phyloP scores from a whole-genome alignment of 1,140 invertebrate species.

The Ips typographus region DNA sequence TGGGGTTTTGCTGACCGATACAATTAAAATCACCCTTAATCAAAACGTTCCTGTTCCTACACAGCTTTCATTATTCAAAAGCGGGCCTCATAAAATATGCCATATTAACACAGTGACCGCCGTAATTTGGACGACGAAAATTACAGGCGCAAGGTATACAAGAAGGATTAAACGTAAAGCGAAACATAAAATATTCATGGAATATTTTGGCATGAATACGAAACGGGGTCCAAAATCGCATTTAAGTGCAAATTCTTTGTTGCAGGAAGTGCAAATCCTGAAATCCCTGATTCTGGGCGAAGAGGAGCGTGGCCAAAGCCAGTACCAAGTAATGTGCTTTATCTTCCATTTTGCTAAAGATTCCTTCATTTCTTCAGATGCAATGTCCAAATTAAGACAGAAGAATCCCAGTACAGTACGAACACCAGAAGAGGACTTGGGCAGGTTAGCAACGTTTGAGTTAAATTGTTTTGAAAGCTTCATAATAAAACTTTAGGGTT shows the following conservation, averaged over 20 bases:
- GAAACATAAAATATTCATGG: conserved; percentile 26
- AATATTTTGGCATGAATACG: conserved; percentile 14
- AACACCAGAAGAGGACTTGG: conserved; percentile 85
- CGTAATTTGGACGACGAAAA: conserved; percentile 5
- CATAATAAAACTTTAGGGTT: conserved; percentile 48
- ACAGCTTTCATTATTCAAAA: conserved; percentile 11
- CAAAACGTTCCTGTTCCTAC: not conserved
- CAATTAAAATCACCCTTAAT: no score
- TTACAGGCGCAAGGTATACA: conserved; percentile 1
- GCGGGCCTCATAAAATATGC: conserved; percentile 16
- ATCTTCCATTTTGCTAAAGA: conserved; percentile 85
- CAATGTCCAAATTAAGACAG: conserved; percentile 96
- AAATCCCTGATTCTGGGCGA: conserved; percentile 92
- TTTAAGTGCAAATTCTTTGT: conserved; percentile 38
- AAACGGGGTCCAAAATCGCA: conserved; percentile 11
- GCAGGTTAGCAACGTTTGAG: conserved; percentile 45
- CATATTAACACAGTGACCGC: conserved; percentile 18
- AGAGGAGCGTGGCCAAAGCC: conserved; percentile 87
- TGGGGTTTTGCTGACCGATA: no score
- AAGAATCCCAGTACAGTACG: conserved; percentile 64
- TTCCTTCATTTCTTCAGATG: conserved; percentile 93
- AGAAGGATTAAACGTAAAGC: conserved; percentile 26
- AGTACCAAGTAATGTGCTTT: conserved; percentile 91
- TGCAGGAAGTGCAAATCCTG: conserved; percentile 89
- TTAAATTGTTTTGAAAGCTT: not conserved